phyloP scores from a whole-genome alignment of 2,113 vertebrate genomes.

The Isichthys henryi region DNA sequence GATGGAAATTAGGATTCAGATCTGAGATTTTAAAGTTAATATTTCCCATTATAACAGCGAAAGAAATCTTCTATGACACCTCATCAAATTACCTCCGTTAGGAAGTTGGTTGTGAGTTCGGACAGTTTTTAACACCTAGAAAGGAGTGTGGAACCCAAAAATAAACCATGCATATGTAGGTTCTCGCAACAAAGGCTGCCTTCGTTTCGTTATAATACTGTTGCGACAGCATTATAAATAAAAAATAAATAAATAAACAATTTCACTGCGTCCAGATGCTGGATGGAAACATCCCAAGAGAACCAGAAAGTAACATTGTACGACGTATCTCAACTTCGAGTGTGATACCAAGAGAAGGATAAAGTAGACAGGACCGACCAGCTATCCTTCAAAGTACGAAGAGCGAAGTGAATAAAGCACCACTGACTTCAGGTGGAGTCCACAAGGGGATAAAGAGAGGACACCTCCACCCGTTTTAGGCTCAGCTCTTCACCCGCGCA shows the following conservation, averaged over 20 bases:
- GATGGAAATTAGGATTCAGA: background rate
- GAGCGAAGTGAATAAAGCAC: slow-evolving; percentile 57
- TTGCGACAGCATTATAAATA: background rate
- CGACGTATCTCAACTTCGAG: slow-evolving; percentile 21
- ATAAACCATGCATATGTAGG: background rate
- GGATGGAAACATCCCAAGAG: background rate
- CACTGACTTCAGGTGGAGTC: slow-evolving; percentile 28
- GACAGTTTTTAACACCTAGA: background rate
- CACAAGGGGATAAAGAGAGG: slow-evolving; percentile 16
- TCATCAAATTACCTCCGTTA: background rate
- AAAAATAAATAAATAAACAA: background rate
- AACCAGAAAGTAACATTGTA: background rate
- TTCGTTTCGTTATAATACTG: background rate
- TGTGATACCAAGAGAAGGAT: slow-evolving; percentile 34
- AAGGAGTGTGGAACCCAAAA: background rate
- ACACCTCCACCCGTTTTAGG: background rate
- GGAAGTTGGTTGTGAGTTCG: background rate
- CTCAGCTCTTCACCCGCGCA: background rate
- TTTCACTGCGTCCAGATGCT: background rate
- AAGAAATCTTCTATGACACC: background rate
- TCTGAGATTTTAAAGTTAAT: background rate
- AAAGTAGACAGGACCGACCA: slow-evolving; percentile 49
- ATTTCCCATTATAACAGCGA: background rate
- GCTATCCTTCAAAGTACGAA: slow-evolving; percentile 47
- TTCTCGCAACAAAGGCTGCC: background rate